Evolutionary conservation across 1,140 invertebrate genomes (phyloP).

Genomic region (Apis mellifera): Amel_HAv3.1 CM009935.2:8511501-8512000

Average conservation of each 20-base stretch:
- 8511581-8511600: not conserved
- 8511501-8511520: slow-evolving; percentile 62
- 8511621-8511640: not conserved
- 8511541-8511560: slow-evolving; percentile 48
- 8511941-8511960: slow-evolving; percentile 66
- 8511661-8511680: slow-evolving; percentile 53
- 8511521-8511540: slow-evolving; percentile 68
- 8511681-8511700: slow-evolving; percentile 68
- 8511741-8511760: slow-evolving; percentile 73
- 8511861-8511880: not conserved
- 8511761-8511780: slow-evolving; percentile 57
- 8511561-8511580: slow-evolving; percentile 64
- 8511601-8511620: not conserved
- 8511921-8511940: slow-evolving; percentile 73
- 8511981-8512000: slow-evolving; percentile 54
- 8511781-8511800: slow-evolving; percentile 72
- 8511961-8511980: slow-evolving; percentile 54
- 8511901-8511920: slow-evolving; percentile 69
- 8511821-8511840: slow-evolving; percentile 55
- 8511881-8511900: slow-evolving; percentile 55
- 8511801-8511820: slow-evolving; percentile 78
- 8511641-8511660: slow-evolving; percentile 52
- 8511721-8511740: slow-evolving; percentile 74
- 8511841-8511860: not conserved
- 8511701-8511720: slow-evolving; percentile 69